Evolutionary conservation across 2,113 vertebrate genomes (phyloP).

Genomic region (Paedocypris sp.): DNA sequence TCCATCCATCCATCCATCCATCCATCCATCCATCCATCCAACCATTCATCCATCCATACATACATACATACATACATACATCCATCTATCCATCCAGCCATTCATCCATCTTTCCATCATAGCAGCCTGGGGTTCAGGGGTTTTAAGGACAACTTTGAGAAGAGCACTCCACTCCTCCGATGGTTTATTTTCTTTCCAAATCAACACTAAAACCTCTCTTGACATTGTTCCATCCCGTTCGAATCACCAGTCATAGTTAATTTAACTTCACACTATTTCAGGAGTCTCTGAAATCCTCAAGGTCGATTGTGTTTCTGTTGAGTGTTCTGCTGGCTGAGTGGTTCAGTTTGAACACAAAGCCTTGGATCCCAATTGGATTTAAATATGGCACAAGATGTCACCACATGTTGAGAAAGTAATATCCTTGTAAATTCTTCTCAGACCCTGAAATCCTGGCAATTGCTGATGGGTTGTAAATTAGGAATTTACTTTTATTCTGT

Average conservation of each 20-base stretch:
- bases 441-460: constrained; percentile 42
- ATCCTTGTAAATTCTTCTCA: constrained; percentile 50
- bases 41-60: neutral
- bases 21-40: neutral
- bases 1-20: neutral
- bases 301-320: neutral
- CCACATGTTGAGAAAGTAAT: constrained; percentile 49
- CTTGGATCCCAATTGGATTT: neutral
- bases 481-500: constrained; percentile 39
- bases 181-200: neutral
- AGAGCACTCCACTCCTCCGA: no score
- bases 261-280: neutral
- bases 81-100: neutral
- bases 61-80: neutral
- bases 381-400: constrained; percentile 25
- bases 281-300: no score
- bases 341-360: neutral
- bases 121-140: no score
- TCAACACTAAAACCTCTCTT: no score
- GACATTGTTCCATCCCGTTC: neutral
- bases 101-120: neutral
- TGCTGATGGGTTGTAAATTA: constrained; percentile 39
- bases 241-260: neutral
- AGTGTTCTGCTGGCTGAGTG: neutral
- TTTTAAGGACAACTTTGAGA: no score